Conservation (phyloP, 2,113 vertebrate genomes). For the Perognathus longimembris region DNA sequence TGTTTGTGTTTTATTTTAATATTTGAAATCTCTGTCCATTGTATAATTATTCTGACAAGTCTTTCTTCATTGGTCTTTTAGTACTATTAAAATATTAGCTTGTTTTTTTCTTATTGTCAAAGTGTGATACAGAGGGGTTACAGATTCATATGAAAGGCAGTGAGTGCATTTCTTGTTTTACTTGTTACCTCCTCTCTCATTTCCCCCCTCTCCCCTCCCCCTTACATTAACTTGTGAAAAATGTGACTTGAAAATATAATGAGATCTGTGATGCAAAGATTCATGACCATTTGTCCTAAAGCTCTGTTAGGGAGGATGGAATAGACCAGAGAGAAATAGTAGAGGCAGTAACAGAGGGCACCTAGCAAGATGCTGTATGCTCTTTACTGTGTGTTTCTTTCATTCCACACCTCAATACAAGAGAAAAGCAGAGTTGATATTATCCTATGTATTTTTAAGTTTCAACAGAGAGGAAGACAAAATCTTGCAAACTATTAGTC, state of each 20-base stretch:
- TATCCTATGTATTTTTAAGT: neutral
- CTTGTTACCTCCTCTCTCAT: too few relatives aligned
- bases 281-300: neutral
- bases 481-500: neutral
- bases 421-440: neutral
- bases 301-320: neutral
- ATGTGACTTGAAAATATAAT: neutral
- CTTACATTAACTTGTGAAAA: too few relatives aligned
- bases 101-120: too few relatives aligned
- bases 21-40: neutral
- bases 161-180: too few relatives aligned
- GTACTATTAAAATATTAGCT: neutral
- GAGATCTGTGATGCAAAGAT: neutral
- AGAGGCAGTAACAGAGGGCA: neutral
- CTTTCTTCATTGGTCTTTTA: conserved; percentile 15
- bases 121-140: too few relatives aligned
- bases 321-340: neutral
- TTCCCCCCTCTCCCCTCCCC: too few relatives aligned
- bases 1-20: neutral
- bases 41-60: neutral
- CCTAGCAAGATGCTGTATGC: neutral
- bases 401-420: neutral
- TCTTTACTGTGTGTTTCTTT: neutral
- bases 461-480: neutral
- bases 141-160: too few relatives aligned